These are phyloP conservation scores for Ancistrus triradiatus DNA, from an alignment of 2,113 vertebrate species.

Conservation along the genomic window DNA sequence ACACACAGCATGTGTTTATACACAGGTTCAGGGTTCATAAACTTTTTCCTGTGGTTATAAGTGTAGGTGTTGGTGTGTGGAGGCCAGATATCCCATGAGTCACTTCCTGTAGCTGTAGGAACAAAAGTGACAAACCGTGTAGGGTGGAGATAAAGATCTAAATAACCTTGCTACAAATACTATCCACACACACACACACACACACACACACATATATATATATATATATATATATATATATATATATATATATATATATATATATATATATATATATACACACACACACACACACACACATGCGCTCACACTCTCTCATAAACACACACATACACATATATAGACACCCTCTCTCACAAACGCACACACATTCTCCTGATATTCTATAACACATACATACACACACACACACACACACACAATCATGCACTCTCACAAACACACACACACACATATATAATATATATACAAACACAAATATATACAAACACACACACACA, in stretches of 20 bases:
- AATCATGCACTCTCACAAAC: too few relatives aligned
- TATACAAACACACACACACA: too few relatives aligned
- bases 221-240: background rate
- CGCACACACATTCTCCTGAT: background rate
- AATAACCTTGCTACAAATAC: background rate
- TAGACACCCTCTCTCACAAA: too few relatives aligned
- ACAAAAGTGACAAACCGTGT: background rate
- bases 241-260: background rate
- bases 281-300: conserved; percentile 7
- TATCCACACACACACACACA: background rate
- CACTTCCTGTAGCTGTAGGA: too few relatives aligned
- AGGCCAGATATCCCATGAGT: too few relatives aligned
- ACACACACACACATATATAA: too few relatives aligned
- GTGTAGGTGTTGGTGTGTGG: background rate
- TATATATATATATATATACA: background rate
- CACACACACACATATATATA: background rate
- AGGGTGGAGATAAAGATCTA: background rate
- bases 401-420: conserved; percentile 3
- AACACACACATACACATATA: too few relatives aligned
- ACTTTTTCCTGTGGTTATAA: too few relatives aligned
- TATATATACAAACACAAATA: too few relatives aligned
- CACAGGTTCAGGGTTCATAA: too few relatives aligned
- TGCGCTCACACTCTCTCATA: too few relatives aligned
- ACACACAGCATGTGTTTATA: too few relatives aligned
- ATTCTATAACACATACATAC: background rate